A percentile compares a stretch with the other conserved stretches of the same genome.
phyloP scores from a whole-genome alignment of 2,113 vertebrate genomes.

The Okapia johnstoni region DNA sequence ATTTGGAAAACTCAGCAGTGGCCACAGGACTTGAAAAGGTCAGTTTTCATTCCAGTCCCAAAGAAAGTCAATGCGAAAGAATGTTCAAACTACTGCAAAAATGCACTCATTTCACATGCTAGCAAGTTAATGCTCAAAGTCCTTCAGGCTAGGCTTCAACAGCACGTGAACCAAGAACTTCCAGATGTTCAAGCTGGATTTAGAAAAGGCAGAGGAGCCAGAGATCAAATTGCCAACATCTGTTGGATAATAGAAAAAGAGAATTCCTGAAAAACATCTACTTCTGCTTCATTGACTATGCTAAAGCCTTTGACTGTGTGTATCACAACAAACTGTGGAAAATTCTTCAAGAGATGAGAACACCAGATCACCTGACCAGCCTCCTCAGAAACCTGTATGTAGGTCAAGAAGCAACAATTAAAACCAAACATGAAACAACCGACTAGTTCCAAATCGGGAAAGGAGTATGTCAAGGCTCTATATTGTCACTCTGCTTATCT shows the following conservation, averaged over 20 bases:
- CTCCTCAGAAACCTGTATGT: background rate
- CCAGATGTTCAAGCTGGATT: background rate
- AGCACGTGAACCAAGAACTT: background rate
- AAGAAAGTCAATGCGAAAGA: background rate
- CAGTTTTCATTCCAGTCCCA: background rate
- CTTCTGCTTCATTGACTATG: too few species aligned
- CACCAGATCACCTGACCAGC: too few species aligned
- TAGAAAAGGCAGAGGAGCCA: background rate
- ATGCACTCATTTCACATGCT: background rate
- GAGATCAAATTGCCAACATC: background rate
- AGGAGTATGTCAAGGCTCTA: background rate
- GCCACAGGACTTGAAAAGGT: background rate
- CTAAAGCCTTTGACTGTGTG: too few species aligned
- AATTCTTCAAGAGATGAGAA: too few species aligned
- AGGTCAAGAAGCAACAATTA: background rate
- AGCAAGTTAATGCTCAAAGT: background rate
- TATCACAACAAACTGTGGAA: too few species aligned
- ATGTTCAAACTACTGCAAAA: background rate
- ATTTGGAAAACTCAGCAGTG: background rate
- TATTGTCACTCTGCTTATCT: background rate
- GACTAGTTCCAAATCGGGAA: background rate
- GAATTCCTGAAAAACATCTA: too few species aligned
- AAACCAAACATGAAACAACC: background rate
- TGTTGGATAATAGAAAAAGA: background rate
- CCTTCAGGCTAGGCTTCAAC: background rate